Conservation (phyloP, 2,113 vertebrate species). For the Aviceda subcristata region DNA sequence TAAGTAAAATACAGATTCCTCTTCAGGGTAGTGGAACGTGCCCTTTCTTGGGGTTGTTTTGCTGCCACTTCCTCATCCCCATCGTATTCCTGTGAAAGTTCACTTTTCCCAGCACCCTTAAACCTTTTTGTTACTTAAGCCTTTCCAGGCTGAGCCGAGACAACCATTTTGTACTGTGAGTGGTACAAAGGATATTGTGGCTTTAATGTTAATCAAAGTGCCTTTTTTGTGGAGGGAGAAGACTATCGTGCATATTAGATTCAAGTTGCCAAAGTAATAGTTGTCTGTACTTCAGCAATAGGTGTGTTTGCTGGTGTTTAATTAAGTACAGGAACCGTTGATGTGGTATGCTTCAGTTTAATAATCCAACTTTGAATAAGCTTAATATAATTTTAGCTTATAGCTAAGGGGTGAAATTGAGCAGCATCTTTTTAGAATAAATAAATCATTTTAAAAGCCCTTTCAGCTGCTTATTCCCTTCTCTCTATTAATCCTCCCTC, state of each 20-base stretch:
- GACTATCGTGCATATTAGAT: not conserved
- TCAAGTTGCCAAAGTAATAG: not conserved
- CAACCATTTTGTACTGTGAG: not conserved
- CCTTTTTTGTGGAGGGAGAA: not conserved
- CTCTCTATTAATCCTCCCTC: constrained; percentile 10
- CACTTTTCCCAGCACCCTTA: not conserved
- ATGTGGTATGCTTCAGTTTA: not conserved
- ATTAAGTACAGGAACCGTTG: not conserved
- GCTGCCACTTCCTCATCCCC: not conserved
- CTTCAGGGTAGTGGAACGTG: not conserved
- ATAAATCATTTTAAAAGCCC: not conserved
- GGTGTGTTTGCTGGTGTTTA: not conserved
- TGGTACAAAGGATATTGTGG: not conserved
- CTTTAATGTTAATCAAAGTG: not conserved
- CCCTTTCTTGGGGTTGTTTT: not conserved
- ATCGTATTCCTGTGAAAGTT: not conserved
- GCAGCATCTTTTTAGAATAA: constrained; percentile 18
- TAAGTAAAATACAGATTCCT: not conserved
- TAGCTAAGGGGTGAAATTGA: not conserved
- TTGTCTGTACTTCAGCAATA: not conserved
- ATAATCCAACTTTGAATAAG: not conserved
- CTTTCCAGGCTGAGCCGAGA: not conserved
- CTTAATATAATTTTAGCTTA: not conserved
- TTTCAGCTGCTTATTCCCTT: not conserved
- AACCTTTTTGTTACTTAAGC: not conserved